Base-by-base conservation (phyloP, 2,113 vertebrate species). In the Toxotes jaculatrix region DNA sequence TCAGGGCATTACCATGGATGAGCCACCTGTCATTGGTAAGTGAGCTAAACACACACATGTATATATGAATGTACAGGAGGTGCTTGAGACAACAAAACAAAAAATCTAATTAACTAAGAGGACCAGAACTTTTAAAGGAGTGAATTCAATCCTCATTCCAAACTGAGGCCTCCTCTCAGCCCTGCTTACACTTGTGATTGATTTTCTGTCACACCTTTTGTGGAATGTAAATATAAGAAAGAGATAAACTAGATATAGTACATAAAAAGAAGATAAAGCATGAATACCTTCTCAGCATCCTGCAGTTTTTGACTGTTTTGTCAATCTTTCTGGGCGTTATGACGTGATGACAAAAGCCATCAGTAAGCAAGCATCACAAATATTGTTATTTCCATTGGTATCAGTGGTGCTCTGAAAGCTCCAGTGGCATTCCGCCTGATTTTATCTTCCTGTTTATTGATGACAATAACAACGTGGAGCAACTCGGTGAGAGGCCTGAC, bases 1-100 rank as follows among this genome's bases (percentile, higher is more conserved):
- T 99, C 98, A 99, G 97, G 98, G 98, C 97, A 99, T 99, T 95
- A 95, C 95, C 93, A 98, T 99, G 97, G 97, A 99, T 8, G 98
- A 99, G 93, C 97, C 98, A 80, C 98, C 98, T 31, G 96, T 99
- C 92, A 99, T 99, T 91, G 98, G 98, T 99, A 91, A 97, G 97
- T 55, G 34, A 74, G 62, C 8, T 34, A 32, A 10, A 34, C 47
- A 49, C n/a, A 55, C 63, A 19, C 2, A 3, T 11, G 42, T 32
- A 19, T 32, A 43, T 55, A 14, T 65, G 17, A 55, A 38, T 42
- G 32, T n/a, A 61, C 34, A 59, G 23, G 36, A 59, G 5, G 21
- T 23, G 40, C n/a, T 34, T 38, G 34, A 9, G 51, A 2, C 6
- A 19, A 49, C 51, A 47, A 11, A 23, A 10, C 27, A n/a, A 53